Base-by-base conservation (phyloP, 1,140 invertebrate species). In the Liolophura sinensis region DNA sequence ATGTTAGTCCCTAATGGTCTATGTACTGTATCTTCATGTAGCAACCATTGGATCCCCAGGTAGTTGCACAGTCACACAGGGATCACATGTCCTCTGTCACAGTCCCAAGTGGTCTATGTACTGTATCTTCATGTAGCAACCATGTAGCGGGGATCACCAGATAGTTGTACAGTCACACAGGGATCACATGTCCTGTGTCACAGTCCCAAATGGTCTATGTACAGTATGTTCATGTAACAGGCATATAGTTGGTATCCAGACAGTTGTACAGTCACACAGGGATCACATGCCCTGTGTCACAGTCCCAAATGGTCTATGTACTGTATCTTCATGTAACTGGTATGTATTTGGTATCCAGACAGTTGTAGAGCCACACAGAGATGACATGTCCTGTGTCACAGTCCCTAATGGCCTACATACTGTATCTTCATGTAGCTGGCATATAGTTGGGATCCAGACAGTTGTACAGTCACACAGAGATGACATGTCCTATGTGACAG, bases 121-220 rank as follows among this genome's bases (percentile, higher is more conserved):
- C n/a, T n/a, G n/a, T n/a, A n/a, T n/a, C 14, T 14, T 57, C 55
- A 57, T 14, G 14, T 57, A 46, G 73, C 75, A 47, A 75, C 75
- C 75, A 78, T 78, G 47, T 74, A 78, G 54, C 78, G 77, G 1
- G 77, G 77, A 59, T 78, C n/a, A n/a, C 77, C 22, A 78, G 59
- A 62, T 78, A 78, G 51, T 78, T 77, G 59, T 78, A 77, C 51
- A 71, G 62, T 49, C 61, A n/a, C n/a, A n/a, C n/a, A n/a, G n/a
- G n/a, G n/a, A n/a, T n/a, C n/a, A n/a, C n/a, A n/a, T n/a, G n/a
- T n/a, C n/a, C n/a, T n/a, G n/a, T 77, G 59, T 78, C 75, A 52
- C 73, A 62, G 40, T 59, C 70, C 24, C 60, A 67, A 3, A 69
- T 60, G 62, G n/a, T n/a, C n/a, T n/a, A n/a, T n/a, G n/a, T n/a